These are phyloP conservation scores for Byasa hedistus DNA, from an alignment of 2,888 invertebrate genomes.

Conservation along the genomic window DNA sequence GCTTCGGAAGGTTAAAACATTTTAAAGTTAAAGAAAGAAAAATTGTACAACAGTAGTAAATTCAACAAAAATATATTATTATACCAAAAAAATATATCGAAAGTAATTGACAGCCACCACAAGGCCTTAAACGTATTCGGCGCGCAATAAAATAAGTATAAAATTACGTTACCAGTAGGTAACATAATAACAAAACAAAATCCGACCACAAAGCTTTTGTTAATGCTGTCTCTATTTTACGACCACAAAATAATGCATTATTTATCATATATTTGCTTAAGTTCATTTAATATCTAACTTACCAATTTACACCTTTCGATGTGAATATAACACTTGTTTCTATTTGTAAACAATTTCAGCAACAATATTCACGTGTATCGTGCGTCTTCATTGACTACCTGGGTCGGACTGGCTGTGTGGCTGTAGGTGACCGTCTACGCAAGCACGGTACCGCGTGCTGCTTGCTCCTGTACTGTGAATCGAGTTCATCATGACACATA, in stretches of 20 bases:
- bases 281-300: conserved; percentile 43
- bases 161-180: conserved; percentile 3
- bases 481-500: conserved; percentile 48
- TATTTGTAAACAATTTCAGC: conserved; percentile 66
- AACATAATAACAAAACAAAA: conserved; percentile 15
- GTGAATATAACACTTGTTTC: conserved; percentile 53
- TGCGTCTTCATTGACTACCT: conserved; percentile 52
- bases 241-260: background rate
- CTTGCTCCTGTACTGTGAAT: conserved; percentile 47
- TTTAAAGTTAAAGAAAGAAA: background rate
- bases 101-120: conserved; percentile 2
- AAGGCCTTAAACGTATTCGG: conserved; percentile 10
- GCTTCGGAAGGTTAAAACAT: no score
- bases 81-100: background rate
- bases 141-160: conserved; percentile 17
- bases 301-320: conserved; percentile 59
- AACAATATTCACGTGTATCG: conserved; percentile 39
- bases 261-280: background rate
- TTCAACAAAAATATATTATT: background rate
- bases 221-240: background rate
- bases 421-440: conserved; percentile 10
- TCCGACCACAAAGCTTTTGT: conserved; percentile 15
- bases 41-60: background rate
- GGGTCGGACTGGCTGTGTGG: conserved; percentile 54
- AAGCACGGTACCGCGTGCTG: background rate